Percentiles rank a stretch among this genome's conserved stretches.
phyloP scores from a whole-genome alignment of 1,140 invertebrate species.

The Anastrepha obliqua region DNA sequence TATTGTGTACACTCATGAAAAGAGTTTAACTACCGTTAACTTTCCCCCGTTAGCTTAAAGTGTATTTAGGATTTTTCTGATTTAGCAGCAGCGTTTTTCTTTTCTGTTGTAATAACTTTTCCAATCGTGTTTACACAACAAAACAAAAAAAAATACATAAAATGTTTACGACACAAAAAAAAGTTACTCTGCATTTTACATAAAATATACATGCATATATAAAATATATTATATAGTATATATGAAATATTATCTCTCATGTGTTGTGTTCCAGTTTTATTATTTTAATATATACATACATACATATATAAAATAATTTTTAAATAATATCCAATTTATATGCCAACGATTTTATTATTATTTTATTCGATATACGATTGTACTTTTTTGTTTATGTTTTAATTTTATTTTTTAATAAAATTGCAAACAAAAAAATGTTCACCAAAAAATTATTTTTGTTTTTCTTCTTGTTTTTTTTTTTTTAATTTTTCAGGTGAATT shows the following conservation, averaged over 20 bases:
- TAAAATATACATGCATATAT: slow-evolving; percentile 1
- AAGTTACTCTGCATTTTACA: slow-evolving; percentile 35
- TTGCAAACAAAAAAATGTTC: slow-evolving; percentile 24
- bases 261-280: slow-evolving; percentile 53
- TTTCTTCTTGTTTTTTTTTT: neutral
- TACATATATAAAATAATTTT: neutral
- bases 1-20: no score
- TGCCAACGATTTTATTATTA: slow-evolving; percentile 49
- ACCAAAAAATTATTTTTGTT: neutral
- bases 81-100: neutral
- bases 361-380: slow-evolving; percentile 19
- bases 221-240: neutral
- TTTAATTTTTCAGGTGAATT: neutral
- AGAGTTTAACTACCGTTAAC: no score
- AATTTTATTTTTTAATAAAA: slow-evolving; percentile 44
- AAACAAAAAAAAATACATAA: neutral
- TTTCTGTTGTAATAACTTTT: neutral
- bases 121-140: neutral
- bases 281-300: slow-evolving; percentile 46
- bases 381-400: slow-evolving; percentile 21
- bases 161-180: neutral
- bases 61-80: no score
- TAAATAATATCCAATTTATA: neutral
- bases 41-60: no score
- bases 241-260: slow-evolving; percentile 14